Base-by-base conservation (phyloP, 1,140 invertebrate species). In the Drepana arcuata region DNA sequence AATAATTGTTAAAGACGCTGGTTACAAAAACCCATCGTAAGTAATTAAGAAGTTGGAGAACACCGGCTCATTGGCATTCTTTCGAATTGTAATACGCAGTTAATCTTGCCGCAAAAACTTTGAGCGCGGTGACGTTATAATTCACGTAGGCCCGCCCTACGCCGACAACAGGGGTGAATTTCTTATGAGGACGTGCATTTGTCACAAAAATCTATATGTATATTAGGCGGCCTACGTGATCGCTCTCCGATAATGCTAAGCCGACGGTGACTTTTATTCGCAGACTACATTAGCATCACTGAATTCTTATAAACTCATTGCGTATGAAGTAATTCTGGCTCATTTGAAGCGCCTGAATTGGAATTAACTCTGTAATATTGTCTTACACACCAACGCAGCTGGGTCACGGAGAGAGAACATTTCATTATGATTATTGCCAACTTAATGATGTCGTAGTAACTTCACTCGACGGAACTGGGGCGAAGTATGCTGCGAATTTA, bases 41-140 rank as follows among this genome's bases (percentile, higher is more conserved):
- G 60, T 70, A 72, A 75, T 75, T 70, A 72, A 63, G 63, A 63
- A 71, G 55, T 71, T 65, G 42, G 44, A 36, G 47, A 59, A 69
- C 57, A 64, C 51, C 54, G 49, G 59, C 61, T 72, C 68, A 75
- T 72, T 64, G 64, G 61, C 64, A 72, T 70, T 70, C 71, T 75
- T 70, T 62, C 45, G 41, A 52, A 61, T 72, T 64, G 61, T 78
- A 74, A 72, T 64, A 74, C 62, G 60, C 64, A 69, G 64, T 71
- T 78, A 73, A 73, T 73, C 64, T 72, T 47, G 45, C 53, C 54
- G 53, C 58, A 67, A 73, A 74, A 78, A 73, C 49, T 66, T 70
- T 47, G 35, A 53, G 44, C 56, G 57, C 60, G 61, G 45, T 60
- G 60, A 69, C 62, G 70, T 69, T 63, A 68, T 74, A 71, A 78